Evolutionary conservation across 2,113 vertebrate species (phyloP), one percentile per base, ranked within the genome.

Genomic region (Malaclemys terrapin): DNA sequence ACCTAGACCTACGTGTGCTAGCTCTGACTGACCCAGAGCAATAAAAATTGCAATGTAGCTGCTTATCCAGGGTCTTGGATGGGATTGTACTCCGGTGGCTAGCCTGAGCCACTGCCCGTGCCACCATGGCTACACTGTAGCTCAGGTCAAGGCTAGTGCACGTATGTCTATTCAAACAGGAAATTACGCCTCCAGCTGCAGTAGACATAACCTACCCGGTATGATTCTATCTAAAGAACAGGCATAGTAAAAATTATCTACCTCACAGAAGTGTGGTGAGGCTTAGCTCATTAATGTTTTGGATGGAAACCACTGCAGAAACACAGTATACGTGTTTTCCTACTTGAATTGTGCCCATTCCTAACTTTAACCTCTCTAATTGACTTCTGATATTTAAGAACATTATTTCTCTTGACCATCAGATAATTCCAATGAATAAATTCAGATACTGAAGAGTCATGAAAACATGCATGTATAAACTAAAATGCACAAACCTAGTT

Each of bases 371-470:
- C 17, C 84, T 94, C 20, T 57, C 27, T 86, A 89, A 42, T 13
- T 90, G 86, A 42, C 42, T 90, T 91, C 3, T 14, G 54, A 49
- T 29, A 88, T 76, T 72, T 84, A 57, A 88, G 24, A 47, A 87
- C 27, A 10, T 49, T 87, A 84, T 53, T 91, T 84, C 84, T 50
- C 52, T 35, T 81, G 78, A 38, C 13, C 47, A 85, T 53, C 11
- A 82, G 87, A 52, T 47, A 53, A 49, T 52, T 1, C 1, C 0
- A 1, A 25, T 75, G 72, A 72, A 54, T 49, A 53, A 56, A 47
- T 19, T 82, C 9, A 93, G 86, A 31, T n/a, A 65, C 2, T 14
- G 16, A 11, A 9, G 82, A 83, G 14, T n/a, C 56, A 75, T 35
- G 82, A 11, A 82, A 93, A 93, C 16, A n/a, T 22, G 42, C 6